phyloP scores from a whole-genome alignment of 1,140 invertebrate species.

The Cheumatopsyche charites region DNA sequence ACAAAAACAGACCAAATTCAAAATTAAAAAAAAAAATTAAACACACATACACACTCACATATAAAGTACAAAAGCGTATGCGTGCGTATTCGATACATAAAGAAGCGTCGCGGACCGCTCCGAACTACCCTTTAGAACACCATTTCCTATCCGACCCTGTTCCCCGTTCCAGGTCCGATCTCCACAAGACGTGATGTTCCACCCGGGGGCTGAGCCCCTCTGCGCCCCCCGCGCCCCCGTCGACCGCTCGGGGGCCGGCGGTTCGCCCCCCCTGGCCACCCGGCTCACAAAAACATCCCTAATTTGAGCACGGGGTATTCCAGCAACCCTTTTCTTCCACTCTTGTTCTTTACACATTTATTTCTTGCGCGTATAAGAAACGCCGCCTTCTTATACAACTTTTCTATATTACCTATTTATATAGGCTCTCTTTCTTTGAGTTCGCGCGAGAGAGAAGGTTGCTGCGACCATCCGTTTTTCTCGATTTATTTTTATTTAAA shows the following conservation, averaged over 20 bases:
- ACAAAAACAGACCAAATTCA: too few species aligned
- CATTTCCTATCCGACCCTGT: constrained; percentile 32
- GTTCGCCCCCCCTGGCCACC: constrained; percentile 24
- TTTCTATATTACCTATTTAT: constrained; percentile 50
- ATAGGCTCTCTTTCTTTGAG: constrained; percentile 49
- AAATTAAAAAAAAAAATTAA: too few species aligned
- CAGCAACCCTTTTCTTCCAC: constrained; percentile 49
- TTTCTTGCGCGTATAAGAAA: constrained; percentile 50
- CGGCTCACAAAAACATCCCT: constrained; percentile 48
- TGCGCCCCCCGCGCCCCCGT: background rate
- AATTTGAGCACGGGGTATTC: constrained; percentile 49
- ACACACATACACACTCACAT: background rate
- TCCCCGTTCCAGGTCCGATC: constrained; percentile 18
- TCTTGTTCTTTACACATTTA: constrained; percentile 50
- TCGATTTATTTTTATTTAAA: constrained; percentile 25
- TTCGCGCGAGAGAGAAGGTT: constrained; percentile 44
- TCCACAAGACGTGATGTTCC: constrained; percentile 32
- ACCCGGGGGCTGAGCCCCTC: background rate
- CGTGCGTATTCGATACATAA: constrained; percentile 24
- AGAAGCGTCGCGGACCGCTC: background rate
- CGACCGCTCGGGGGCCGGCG: background rate
- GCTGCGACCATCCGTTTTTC: constrained; percentile 32
- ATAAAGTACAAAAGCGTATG: background rate
- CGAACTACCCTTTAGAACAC: constrained; percentile 39
- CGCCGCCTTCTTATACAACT: constrained; percentile 49